phyloP scores from a whole-genome alignment of 2,888 invertebrate species.

The Nipponacmea schrenckii region DNA sequence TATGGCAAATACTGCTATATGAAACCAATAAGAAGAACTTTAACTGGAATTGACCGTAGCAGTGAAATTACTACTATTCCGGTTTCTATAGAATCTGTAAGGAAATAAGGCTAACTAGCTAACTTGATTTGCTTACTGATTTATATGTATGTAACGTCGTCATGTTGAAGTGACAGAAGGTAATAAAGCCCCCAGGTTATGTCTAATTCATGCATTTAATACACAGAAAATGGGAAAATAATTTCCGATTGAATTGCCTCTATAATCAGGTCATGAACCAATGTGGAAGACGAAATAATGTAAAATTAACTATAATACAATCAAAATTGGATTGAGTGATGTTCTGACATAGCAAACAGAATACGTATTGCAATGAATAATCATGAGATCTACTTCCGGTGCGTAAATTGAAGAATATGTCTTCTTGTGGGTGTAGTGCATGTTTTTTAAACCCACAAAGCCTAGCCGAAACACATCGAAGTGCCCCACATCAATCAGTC shows the following conservation, averaged over 20 bases:
- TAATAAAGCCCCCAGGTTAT: neutral
- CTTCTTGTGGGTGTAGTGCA: too few species aligned
- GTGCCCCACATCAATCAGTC: too few species aligned
- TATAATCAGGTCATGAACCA: neutral
- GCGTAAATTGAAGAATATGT: too few species aligned
- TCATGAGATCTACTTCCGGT: too few species aligned
- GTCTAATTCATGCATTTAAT: constrained; percentile 1
- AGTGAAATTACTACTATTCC: neutral
- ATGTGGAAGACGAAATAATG: neutral
- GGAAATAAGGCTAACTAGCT: constrained; percentile 7
- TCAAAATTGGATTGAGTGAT: too few species aligned
- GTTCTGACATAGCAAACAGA: too few species aligned
- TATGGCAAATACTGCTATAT: constrained; percentile 6
- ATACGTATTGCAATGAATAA: too few species aligned
- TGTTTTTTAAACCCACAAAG: too few species aligned
- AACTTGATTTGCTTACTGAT: neutral
- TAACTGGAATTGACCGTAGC: constrained; percentile 7
- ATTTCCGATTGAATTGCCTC: neutral
- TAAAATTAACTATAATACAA: neutral
- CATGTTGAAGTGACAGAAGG: too few species aligned
- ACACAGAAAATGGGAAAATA: constrained; percentile 3
- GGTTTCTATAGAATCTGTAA: neutral
- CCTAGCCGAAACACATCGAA: too few species aligned
- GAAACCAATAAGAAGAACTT: constrained; percentile 8
- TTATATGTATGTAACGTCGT: constrained; percentile 7